Conservation (phyloP, 2,888 invertebrate genomes). For the Nomada fabriciana region DNA sequence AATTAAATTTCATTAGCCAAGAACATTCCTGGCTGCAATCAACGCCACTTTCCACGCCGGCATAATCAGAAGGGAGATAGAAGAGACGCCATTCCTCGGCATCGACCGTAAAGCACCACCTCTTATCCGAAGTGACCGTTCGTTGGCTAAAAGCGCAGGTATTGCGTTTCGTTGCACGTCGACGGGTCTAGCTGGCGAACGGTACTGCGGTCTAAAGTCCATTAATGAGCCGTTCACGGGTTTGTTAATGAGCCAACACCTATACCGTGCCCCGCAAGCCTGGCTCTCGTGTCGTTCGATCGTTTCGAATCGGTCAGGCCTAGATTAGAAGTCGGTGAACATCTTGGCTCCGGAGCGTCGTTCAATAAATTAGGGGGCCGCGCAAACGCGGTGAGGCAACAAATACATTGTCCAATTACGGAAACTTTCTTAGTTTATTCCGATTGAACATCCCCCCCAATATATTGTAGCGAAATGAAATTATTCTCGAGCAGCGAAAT, state of each 20-base stretch:
- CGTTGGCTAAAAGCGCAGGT: constrained; percentile 3
- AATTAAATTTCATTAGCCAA: constrained; percentile 68
- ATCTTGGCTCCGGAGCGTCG: not conserved
- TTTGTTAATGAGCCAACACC: constrained; percentile 48
- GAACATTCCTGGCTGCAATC: constrained; percentile 59
- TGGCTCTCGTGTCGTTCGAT: not conserved
- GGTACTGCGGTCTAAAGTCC: constrained; percentile 30
- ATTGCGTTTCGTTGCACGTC: constrained; percentile 32
- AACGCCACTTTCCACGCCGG: constrained; percentile 57
- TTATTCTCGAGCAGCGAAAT: too few relatives aligned
- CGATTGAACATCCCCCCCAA: too few relatives aligned
- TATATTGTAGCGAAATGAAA: too few relatives aligned
- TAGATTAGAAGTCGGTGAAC: constrained; percentile 40
- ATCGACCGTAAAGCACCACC: constrained; percentile 53
- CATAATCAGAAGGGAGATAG: constrained; percentile 49
- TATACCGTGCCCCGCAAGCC: constrained; percentile 3
- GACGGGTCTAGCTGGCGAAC: constrained; percentile 20
- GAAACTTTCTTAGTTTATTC: too few relatives aligned
- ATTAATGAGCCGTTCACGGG: constrained; percentile 55
- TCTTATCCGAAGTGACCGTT: constrained; percentile 53
- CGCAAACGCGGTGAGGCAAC: too few relatives aligned
- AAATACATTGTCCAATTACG: too few relatives aligned
- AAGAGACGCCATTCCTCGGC: constrained; percentile 22
- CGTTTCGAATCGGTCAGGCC: constrained; percentile 33
- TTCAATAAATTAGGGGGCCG: not conserved